Conservation (phyloP, 2,113 vertebrate species). For the Salvator merianae region DNA sequence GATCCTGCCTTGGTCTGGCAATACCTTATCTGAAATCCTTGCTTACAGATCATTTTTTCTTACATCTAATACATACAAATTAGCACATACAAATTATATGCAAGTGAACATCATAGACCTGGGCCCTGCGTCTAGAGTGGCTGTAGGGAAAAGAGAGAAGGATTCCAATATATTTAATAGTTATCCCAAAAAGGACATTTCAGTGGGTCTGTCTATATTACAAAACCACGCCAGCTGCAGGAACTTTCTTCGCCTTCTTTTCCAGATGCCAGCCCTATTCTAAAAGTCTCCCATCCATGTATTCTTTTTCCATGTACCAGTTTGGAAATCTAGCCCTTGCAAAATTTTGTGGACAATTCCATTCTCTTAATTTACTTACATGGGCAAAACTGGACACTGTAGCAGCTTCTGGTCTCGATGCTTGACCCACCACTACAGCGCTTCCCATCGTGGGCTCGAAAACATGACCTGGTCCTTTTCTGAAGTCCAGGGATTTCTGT, state of each 20-base stretch:
- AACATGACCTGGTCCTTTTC: not conserved
- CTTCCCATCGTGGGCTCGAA: not conserved
- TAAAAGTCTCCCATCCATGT: not conserved
- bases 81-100: not conserved
- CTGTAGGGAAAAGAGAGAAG: not conserved
- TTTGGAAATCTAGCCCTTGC: not conserved
- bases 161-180: no score
- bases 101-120: not conserved
- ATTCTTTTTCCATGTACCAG: no score
- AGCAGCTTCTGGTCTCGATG: not conserved
- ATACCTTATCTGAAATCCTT: not conserved
- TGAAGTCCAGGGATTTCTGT: not conserved
- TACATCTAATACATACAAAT: not conserved
- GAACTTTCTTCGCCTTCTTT: no score
- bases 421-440: rapidly evolving
- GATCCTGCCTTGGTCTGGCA: no score
- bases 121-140: not conserved
- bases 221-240: no score
- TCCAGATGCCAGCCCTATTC: not conserved
- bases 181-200: no score
- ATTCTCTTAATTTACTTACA: not conserved
- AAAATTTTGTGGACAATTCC: no score
- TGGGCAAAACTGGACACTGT: rapidly evolving
- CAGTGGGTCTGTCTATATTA: no score
- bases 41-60: not conserved